Evolutionary conservation across 1,140 invertebrate species (phyloP), one percentile per base, ranked within the genome.

Genomic region (Zaprionus kolodkinae): DNA sequence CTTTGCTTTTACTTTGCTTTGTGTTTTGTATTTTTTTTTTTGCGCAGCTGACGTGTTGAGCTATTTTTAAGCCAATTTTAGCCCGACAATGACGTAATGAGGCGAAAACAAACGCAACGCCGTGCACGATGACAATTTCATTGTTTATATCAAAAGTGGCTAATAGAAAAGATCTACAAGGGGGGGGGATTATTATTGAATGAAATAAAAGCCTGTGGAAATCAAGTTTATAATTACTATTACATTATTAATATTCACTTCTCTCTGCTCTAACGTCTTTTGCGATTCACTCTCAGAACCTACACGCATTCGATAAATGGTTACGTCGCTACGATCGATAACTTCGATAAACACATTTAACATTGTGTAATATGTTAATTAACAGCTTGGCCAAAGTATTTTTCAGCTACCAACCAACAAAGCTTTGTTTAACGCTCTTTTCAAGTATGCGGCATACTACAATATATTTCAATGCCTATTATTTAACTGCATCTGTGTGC

Each of bases 1-100:
- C 48, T 71, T 55, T 81, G 71, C 71, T 15, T 43, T 69, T 81
- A 66, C 69, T 63, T 33, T 83, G 68, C 54, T 65, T 17, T 60
- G 10, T 45, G 17, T 15, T n/a, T 54, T 54, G 6, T 65, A 10
- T 35, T 12, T 40, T 40, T 40, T 5, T 40, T 40, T 40, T 54
- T 76, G 67, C 68, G 70, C 59, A 64, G 83, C 84, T 91, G 82
- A 87, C 87, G 87, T 87, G 87, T 91, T 91, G 80, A 48, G 80
- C 72, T 91, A 91, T 91, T 91, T 91, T 81, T 87, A 87, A 77
- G 74, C 71, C 72, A 78, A 80, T 89, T 86, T 87, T 81, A 81
- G 80, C 71, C 69, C 80, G 74, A 80, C 78, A 84, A 88, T 88
- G 84, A 91, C 87, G 87, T 78, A 91, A 91, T 91, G 48, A 73